Conservation (phyloP, 2,888 invertebrate genomes). For the Cheilosia variabilis region DNA sequence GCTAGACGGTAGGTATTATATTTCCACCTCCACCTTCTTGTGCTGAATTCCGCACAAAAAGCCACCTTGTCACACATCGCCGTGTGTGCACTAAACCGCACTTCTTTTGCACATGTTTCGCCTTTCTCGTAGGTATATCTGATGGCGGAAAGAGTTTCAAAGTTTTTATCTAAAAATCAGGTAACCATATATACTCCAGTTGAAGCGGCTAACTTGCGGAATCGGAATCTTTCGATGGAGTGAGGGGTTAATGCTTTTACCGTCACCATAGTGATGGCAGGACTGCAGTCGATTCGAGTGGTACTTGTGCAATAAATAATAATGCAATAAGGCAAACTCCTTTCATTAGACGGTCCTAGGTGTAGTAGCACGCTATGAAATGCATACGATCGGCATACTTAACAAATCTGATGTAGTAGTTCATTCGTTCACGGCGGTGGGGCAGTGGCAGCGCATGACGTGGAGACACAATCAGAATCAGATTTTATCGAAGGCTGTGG, state of each 20-base stretch:
- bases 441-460: no score
- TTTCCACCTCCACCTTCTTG: constrained; percentile 5
- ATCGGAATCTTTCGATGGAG: constrained; percentile 57
- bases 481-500: no score
- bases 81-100: constrained; percentile 18
- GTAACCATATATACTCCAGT: constrained; percentile 8
- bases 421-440: no score
- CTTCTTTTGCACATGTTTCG: constrained; percentile 8
- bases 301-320: no score
- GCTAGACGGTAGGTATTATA: not conserved
- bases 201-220: constrained; percentile 48
- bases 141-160: not conserved
- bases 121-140: no score
- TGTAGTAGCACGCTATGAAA: no score
- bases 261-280: not conserved
- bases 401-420: no score
- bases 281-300: no score
- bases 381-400: no score
- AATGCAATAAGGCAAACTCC: no score
- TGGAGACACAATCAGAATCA: no score
- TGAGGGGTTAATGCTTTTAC: not conserved
- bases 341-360: no score
- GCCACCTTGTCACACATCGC: constrained; percentile 25
- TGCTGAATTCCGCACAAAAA: constrained; percentile 29
- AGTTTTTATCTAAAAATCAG: constrained; percentile 43